phyloP scores from a whole-genome alignment of 2,888 invertebrate genomes.

The Scelioninae gen. 1 region DNA sequence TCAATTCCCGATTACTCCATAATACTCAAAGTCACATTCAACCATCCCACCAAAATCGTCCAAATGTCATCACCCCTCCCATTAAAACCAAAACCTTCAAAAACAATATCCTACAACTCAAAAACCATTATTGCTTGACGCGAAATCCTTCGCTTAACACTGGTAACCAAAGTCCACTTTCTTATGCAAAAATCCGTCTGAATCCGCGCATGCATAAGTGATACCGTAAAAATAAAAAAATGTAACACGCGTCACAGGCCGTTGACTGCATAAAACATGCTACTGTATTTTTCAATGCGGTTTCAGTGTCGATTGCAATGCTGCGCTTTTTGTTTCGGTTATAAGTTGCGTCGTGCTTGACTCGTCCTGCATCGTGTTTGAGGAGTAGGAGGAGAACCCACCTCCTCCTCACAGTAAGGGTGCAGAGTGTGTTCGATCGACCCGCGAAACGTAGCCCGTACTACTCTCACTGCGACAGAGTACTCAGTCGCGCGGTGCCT shows the following conservation, averaged over 20 bases:
- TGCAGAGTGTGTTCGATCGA: conserved; percentile 81
- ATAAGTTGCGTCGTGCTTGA: conserved; percentile 70
- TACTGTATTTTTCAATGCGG: conserved; percentile 14
- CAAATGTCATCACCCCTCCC: too few relatives aligned
- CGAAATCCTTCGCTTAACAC: too few relatives aligned
- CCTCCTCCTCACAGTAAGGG: conserved; percentile 69
- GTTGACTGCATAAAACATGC: conserved; percentile 17
- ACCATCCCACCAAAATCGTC: too few relatives aligned
- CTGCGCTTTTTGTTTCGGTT: conserved; percentile 66
- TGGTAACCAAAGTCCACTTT: too few relatives aligned
- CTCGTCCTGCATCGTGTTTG: conserved; percentile 64
- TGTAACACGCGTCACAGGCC: neutral
- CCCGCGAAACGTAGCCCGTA: conserved; percentile 75
- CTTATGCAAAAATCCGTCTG: too few relatives aligned
- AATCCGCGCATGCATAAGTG: neutral
- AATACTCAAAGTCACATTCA: too few relatives aligned
- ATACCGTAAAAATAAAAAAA: neutral
- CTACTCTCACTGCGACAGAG: conserved; percentile 81
- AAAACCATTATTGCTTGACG: too few relatives aligned
- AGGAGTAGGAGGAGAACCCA: conserved; percentile 65
- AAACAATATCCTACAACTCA: too few relatives aligned
- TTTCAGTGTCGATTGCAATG: conserved; percentile 45
- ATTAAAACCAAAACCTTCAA: too few relatives aligned
- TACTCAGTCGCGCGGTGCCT: conserved; percentile 78
- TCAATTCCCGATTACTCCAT: too few relatives aligned